Percentiles rank a stretch among this genome's conserved stretches.
Conservation (phyloP, 2,113 vertebrate species). For the Xyrauchen texanus region DNA sequence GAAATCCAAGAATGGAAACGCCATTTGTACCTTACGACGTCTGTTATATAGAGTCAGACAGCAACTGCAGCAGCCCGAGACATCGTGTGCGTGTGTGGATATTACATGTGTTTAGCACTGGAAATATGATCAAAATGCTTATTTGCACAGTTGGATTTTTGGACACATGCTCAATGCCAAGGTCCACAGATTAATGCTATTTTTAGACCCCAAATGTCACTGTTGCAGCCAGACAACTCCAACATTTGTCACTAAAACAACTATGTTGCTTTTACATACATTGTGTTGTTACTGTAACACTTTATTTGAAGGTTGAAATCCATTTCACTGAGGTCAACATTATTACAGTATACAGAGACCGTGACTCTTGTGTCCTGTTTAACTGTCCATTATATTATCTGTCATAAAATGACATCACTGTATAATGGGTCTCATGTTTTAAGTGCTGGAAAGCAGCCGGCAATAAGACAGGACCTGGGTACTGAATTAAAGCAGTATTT, state of each 20-base stretch:
- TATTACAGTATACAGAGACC: too few species aligned
- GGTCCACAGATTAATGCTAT: constrained; percentile 16
- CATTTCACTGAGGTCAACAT: too few species aligned
- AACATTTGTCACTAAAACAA: constrained; percentile 34
- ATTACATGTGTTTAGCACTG: neutral
- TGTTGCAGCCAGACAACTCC: constrained; percentile 17
- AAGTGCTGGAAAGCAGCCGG: too few species aligned
- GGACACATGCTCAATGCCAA: constrained; percentile 22
- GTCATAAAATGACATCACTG: too few species aligned
- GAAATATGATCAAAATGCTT: constrained; percentile 30
- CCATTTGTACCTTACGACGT: neutral
- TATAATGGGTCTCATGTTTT: too few species aligned
- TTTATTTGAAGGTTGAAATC: too few species aligned
- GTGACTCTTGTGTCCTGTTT: too few species aligned
- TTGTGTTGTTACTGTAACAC: too few species aligned
- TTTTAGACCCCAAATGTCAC: constrained; percentile 36
- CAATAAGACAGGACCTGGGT: too few species aligned
- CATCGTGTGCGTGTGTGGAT: neutral
- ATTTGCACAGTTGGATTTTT: constrained; percentile 38
- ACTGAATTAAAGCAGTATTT: too few species aligned
- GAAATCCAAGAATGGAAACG: neutral
- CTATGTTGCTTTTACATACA: neutral
- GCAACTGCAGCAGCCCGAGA: neutral
- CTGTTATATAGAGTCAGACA: neutral
- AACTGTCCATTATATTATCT: too few species aligned